Percentiles rank a stretch among this genome's conserved stretches.
phyloP scores from a whole-genome alignment of 2,888 invertebrate genomes.

The Drosophila subsilvestris region DNA sequence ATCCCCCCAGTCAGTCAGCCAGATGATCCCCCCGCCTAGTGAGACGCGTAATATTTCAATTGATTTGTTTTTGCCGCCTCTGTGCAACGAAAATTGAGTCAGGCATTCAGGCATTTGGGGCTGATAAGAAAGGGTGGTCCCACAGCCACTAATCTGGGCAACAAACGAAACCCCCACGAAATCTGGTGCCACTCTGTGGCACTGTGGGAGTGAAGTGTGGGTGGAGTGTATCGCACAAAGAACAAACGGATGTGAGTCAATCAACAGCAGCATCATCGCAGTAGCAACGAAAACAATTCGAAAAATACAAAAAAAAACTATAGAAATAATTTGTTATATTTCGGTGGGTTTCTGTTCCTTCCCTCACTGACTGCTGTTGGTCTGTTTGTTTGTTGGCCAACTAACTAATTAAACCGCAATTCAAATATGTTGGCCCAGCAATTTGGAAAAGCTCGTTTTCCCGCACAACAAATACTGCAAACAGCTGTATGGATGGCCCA shows the following conservation, averaged over 20 bases:
- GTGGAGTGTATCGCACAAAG: slow-evolving; percentile 27
- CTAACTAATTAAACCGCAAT: slow-evolving; percentile 76
- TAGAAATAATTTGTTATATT: slow-evolving; percentile 24
- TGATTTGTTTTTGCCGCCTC: no score
- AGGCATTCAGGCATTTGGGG: not conserved
- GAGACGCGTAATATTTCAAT: no score
- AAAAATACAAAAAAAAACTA: not conserved
- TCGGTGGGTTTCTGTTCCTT: not conserved
- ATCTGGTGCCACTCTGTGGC: slow-evolving; percentile 16
- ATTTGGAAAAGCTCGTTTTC: slow-evolving; percentile 47
- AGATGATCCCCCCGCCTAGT: slow-evolving; percentile 30
- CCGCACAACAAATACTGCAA: slow-evolving; percentile 36
- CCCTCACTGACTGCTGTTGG: slow-evolving; percentile 11
- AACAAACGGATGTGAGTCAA: slow-evolving; percentile 61
- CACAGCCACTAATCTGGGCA: slow-evolving; percentile 22
- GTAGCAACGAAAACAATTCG: slow-evolving; percentile 18
- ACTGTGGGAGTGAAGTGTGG: slow-evolving; percentile 10
- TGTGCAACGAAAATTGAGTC: no score
- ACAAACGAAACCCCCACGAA: slow-evolving; percentile 17
- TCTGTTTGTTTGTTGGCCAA: slow-evolving; percentile 49
- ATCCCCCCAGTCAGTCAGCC: slow-evolving; percentile 39
- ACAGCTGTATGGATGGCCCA: slow-evolving; percentile 40
- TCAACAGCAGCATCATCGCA: slow-evolving; percentile 10
- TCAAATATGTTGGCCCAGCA: slow-evolving; percentile 64
- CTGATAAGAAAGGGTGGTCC: slow-evolving; percentile 16